Conservation (phyloP, 2,888 invertebrate genomes). For the Psylliodes chrysocephalus region DNA sequence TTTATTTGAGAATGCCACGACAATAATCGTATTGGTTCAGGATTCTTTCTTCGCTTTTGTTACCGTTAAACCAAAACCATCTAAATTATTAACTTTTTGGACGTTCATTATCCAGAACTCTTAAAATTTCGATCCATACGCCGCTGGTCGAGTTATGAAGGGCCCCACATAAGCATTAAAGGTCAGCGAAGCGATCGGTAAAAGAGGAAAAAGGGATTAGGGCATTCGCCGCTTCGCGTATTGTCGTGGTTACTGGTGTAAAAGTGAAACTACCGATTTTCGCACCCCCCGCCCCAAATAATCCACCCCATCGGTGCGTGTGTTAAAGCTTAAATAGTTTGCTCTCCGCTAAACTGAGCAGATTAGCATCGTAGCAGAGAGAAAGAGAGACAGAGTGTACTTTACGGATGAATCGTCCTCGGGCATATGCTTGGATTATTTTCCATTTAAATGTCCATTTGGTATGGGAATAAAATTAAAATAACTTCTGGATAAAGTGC, state of each 20-base stretch:
- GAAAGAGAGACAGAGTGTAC: not conserved
- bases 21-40: too few species aligned
- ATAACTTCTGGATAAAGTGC: too few species aligned
- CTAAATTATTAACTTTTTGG: too few species aligned
- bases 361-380: slow-evolving; percentile 45
- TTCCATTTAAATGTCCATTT: slow-evolving; percentile 11
- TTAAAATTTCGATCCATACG: slow-evolving; percentile 5
- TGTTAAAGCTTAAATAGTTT: slow-evolving; percentile 41
- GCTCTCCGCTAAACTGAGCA: slow-evolving; percentile 51
- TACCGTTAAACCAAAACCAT: too few species aligned
- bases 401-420: slow-evolving; percentile 1
- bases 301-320: slow-evolving; percentile 19
- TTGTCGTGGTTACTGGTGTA: slow-evolving; percentile 66
- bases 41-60: too few species aligned
- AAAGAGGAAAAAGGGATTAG: slow-evolving; percentile 55
- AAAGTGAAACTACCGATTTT: slow-evolving; percentile 62
- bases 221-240: slow-evolving; percentile 59
- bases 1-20: too few species aligned
- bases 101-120: too few species aligned
- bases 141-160: slow-evolving; percentile 17
- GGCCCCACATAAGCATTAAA: slow-evolving; percentile 19
- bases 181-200: slow-evolving; percentile 26
- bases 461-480: not conserved
- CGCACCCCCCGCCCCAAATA: slow-evolving; percentile 20
- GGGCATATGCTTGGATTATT: slow-evolving; percentile 27